Evolutionary conservation across 2,113 vertebrate species (phyloP).

Genomic region (Jaculus jaculus): DNA sequence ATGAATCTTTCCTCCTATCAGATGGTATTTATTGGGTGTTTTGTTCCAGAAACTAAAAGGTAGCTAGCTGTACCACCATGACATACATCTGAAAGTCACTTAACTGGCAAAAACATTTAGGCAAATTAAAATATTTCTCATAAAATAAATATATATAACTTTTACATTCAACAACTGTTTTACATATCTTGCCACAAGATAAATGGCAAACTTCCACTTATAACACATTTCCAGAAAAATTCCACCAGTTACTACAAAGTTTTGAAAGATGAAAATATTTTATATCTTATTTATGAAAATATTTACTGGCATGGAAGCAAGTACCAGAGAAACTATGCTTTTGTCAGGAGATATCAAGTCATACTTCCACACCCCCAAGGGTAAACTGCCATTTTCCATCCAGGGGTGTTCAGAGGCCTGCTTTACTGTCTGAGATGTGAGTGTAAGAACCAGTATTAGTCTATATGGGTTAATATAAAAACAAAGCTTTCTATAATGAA

Average conservation of each 20-base stretch:
- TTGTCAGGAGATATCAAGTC: background rate
- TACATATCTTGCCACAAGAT: slow-evolving; percentile 7
- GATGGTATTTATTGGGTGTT: too few species aligned
- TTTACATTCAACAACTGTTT: slow-evolving; percentile 44
- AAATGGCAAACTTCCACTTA: background rate
- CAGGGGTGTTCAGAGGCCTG: background rate
- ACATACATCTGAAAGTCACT: slow-evolving; percentile 10
- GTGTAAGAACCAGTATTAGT: background rate
- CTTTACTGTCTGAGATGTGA: background rate
- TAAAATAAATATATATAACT: slow-evolving; percentile 9
- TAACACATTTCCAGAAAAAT: slow-evolving; percentile 32
- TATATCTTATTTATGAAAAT: background rate
- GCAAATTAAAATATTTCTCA: slow-evolving; percentile 33
- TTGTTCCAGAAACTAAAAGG: too few species aligned
- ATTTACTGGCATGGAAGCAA: background rate
- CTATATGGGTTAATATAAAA: background rate
- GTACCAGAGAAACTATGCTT: background rate
- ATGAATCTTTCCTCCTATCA: too few species aligned
- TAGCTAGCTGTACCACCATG: background rate
- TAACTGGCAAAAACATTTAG: slow-evolving; percentile 6
- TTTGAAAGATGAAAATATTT: slow-evolving; percentile 24
- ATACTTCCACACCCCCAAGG: background rate
- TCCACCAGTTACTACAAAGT: background rate
- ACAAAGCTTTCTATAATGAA: background rate
- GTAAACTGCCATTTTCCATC: background rate